Base-by-base conservation (phyloP, 1,140 invertebrate genomes). In the Zophobas atratus region DNA sequence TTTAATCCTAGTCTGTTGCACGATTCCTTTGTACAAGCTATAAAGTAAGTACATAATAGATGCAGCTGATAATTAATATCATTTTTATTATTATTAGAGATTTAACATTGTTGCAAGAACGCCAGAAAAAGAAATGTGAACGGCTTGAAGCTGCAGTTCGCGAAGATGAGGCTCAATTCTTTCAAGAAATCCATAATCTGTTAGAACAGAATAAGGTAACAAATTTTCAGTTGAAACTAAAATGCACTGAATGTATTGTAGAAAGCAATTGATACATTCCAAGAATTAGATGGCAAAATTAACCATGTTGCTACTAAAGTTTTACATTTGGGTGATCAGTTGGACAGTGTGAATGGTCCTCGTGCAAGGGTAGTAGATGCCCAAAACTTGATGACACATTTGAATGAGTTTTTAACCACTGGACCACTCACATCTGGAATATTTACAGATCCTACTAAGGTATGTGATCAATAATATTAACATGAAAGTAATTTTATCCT, bases 281-380 rank as follows among this genome's bases (percentile, higher is more conserved):
- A 98, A 88, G 93, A 97, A 80, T 86, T 99, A 35, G 98, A 99
- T 88, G 96, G 97, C 84, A 93, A 97, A 85, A 99, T 99, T 80
- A 99, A 98, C 84, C 94, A 94, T 82, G 98, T 99, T 56, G 98
- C 98, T 0, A 98, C 97, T 0, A 98, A 99, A 88, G 98, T 99
- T 20, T 92, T 99, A 63, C 97, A 99, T 89, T 90, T 99, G 8
- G 98, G 98, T 0, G 98, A 99, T 87, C 98, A 99, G 84, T 87
- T 99, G 38, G 98, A 99, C 86, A 98, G 96, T 84, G 97, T 99
- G 0, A 97, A 99, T 87, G 97, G 94, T 0, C 98, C 98, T 0
- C 88, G 98, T 82, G 93, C 97, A 60, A 89, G 98, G 81, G 96
- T 97, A 4, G 96, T 97, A 2, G 98, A 99, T 86, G 98, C 98